Percentiles rank a stretch among this genome's conserved stretches.
Conservation (phyloP, 2,113 vertebrate genomes). For the Oreochromis aureus region DNA sequence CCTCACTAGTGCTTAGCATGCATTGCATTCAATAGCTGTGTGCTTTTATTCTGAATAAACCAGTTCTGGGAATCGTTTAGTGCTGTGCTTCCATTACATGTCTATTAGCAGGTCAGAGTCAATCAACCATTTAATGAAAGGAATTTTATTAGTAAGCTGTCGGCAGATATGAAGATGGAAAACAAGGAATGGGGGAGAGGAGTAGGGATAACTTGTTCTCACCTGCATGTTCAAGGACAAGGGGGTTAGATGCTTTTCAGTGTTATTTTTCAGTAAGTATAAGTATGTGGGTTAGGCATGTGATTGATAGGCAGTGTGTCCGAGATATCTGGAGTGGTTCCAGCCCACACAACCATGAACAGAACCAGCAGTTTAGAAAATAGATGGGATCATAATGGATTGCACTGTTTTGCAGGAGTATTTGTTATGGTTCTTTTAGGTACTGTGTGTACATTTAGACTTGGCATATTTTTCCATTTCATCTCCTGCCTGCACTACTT, state of each 20-base stretch:
- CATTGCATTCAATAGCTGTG: slow-evolving; percentile 7
- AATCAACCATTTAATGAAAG: slow-evolving; percentile 6
- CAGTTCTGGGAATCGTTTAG: slow-evolving; percentile 34
- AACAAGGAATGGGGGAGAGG: neutral
- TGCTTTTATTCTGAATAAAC: slow-evolving; percentile 16
- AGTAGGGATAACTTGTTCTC: neutral
- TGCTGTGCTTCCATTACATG: neutral
- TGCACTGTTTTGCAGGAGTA: neutral
- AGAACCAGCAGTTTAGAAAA: neutral
- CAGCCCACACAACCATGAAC: neutral
- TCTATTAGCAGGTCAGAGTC: neutral
- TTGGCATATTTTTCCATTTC: neutral
- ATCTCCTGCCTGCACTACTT: neutral
- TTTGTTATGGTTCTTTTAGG: neutral
- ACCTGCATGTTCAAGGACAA: neutral
- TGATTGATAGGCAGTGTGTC: neutral
- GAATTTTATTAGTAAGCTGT: neutral
- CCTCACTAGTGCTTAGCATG: slow-evolving; percentile 32
- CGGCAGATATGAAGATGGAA: neutral
- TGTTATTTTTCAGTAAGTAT: neutral
- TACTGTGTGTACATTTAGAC: neutral
- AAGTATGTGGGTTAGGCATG: neutral
- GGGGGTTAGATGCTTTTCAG: neutral
- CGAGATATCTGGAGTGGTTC: neutral
- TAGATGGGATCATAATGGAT: neutral